These are phyloP conservation scores for Drosophila baimaii DNA, from an alignment of 1,140 invertebrate genomes.

Conservation along the genomic window DNA sequence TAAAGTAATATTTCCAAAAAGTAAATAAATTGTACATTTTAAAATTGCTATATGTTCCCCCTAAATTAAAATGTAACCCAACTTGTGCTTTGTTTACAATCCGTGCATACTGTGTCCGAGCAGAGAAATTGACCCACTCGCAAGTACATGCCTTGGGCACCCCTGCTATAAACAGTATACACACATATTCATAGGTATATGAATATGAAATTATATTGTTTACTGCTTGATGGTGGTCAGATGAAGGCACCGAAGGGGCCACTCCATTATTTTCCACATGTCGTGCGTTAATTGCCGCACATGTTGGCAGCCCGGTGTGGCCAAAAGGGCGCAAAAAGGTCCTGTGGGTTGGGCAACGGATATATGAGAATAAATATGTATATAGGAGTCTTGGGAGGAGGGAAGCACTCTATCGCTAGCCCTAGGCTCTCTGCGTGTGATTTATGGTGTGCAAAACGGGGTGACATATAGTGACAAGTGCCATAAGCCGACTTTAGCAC, in stretches of 20 bases:
- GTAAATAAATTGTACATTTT: too few species aligned
- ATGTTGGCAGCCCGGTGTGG: slow-evolving; percentile 9
- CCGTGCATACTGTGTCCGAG: too few species aligned
- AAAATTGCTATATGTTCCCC: too few species aligned
- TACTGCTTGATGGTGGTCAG: slow-evolving; percentile 12
- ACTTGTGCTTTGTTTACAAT: too few species aligned
- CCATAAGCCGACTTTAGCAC: slow-evolving; percentile 31
- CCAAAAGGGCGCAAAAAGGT: too few species aligned
- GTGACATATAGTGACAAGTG: slow-evolving; percentile 59
- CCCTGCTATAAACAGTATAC: too few species aligned
- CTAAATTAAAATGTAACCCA: too few species aligned
- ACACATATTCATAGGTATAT: neutral
- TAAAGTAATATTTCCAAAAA: too few species aligned
- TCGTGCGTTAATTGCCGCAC: slow-evolving; percentile 47
- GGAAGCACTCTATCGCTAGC: neutral
- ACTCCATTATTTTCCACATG: slow-evolving; percentile 50
- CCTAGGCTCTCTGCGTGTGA: slow-evolving; percentile 58
- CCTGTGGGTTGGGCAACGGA: neutral
- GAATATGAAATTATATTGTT: neutral
- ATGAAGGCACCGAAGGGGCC: neutral
- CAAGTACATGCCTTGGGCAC: too few species aligned
- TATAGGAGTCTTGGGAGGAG: neutral
- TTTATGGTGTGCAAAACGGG: slow-evolving; percentile 71
- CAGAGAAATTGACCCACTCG: too few species aligned
- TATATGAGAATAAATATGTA: neutral